Evolutionary conservation across 1,140 invertebrate genomes (phyloP).

Genomic region (Papilio polyxenes): DNA sequence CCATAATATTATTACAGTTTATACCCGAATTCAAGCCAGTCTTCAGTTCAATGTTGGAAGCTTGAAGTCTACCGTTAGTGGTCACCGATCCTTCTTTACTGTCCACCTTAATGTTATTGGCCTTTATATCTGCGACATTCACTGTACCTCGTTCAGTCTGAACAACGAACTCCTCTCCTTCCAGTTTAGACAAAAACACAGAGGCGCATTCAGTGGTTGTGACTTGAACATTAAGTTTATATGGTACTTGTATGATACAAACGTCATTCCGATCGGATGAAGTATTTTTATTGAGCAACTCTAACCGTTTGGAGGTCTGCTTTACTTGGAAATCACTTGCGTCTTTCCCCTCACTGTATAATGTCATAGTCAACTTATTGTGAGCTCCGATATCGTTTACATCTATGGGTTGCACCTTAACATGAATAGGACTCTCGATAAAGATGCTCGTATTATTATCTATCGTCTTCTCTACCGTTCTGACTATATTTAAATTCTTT

Average conservation of each 20-base stretch:
- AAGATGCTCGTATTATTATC: constrained; percentile 77
- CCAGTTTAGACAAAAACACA: constrained; percentile 69
- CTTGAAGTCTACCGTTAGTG: constrained; percentile 70
- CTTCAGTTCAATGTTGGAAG: constrained; percentile 73
- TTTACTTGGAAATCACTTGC: constrained; percentile 76
- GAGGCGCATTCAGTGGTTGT: constrained; percentile 73
- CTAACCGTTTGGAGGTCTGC: constrained; percentile 76
- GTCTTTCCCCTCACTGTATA: constrained; percentile 74
- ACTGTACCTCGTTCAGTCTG: constrained; percentile 74
- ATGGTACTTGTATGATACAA: constrained; percentile 76
- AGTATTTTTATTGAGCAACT: constrained; percentile 74
- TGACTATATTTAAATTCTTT: constrained; percentile 73
- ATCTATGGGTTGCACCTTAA: constrained; percentile 75
- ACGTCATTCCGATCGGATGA: constrained; percentile 70
- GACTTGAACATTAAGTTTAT: constrained; percentile 76
- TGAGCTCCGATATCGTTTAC: constrained; percentile 72
- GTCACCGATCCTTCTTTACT: constrained; percentile 68
- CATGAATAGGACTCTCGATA: constrained; percentile 79
- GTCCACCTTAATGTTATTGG: constrained; percentile 72
- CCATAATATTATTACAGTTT: constrained; percentile 75
- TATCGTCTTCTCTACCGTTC: constrained; percentile 78
- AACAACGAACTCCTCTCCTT: constrained; percentile 74
- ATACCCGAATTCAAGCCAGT: constrained; percentile 68
- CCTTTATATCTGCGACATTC: constrained; percentile 69
- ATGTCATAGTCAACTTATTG: constrained; percentile 73